Conservation (phyloP, 2,888 invertebrate species). For the Erpobdella octoculata region DNA sequence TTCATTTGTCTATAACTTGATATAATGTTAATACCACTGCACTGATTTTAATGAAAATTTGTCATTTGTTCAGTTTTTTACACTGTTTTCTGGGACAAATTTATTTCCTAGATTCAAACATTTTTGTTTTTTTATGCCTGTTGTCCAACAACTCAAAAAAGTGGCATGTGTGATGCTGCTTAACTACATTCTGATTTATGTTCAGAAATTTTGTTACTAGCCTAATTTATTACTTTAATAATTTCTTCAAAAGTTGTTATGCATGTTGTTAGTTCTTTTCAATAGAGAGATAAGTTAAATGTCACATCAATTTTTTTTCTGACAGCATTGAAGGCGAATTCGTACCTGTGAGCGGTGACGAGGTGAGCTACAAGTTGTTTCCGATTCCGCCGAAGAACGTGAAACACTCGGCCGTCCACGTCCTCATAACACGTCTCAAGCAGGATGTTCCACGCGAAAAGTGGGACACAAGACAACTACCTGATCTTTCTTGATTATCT, state of each 20-base stretch:
- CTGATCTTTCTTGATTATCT: not conserved
- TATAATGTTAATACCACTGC: too few relatives aligned
- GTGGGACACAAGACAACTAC: slow-evolving; percentile 59
- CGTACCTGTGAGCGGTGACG: slow-evolving; percentile 77
- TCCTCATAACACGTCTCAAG: slow-evolving; percentile 72
- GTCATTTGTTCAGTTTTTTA: too few relatives aligned
- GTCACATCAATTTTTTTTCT: slow-evolving; percentile 29
- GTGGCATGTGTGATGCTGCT: too few relatives aligned
- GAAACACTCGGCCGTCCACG: slow-evolving; percentile 77
- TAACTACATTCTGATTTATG: too few relatives aligned
- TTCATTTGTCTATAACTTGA: too few relatives aligned
- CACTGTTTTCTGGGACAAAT: too few relatives aligned
- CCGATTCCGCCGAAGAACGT: slow-evolving; percentile 80
- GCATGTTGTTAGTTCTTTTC: not conserved
- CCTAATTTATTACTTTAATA: too few relatives aligned
- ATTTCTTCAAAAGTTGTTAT: not conserved
- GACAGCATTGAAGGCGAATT: slow-evolving; percentile 78
- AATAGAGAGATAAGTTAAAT: not conserved
- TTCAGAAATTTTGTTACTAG: too few relatives aligned
- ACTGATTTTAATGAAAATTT: too few relatives aligned
- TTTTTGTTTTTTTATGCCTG: too few relatives aligned
- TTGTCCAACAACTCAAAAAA: too few relatives aligned
- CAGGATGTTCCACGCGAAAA: slow-evolving; percentile 68
- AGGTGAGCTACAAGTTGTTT: slow-evolving; percentile 72
- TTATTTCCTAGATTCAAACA: too few relatives aligned